A percentile compares a stretch with the other conserved stretches of the same genome.
phyloP scores from a whole-genome alignment of 2,113 vertebrate species.

The Ailurus styani region DNA sequence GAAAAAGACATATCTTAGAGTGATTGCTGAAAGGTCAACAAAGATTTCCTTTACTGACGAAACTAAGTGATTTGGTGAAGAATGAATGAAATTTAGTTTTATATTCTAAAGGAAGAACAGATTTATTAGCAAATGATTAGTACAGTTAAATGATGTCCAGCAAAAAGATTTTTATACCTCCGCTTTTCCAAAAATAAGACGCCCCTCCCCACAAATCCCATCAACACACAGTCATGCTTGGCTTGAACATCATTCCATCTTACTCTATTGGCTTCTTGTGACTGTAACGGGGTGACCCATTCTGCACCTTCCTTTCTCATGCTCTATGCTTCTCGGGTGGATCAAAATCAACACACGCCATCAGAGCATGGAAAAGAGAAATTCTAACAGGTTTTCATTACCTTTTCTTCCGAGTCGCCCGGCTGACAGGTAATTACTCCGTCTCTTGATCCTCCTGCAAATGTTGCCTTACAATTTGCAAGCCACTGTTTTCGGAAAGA shows the following conservation, averaged over 20 bases:
- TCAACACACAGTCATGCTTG: conserved; percentile 31
- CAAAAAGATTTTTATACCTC: background rate
- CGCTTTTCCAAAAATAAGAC: conserved; percentile 19
- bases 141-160: conserved; percentile 41
- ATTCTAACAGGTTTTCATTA: conserved; percentile 75
- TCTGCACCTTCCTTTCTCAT: background rate
- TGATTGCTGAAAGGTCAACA: background rate
- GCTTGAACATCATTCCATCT: background rate
- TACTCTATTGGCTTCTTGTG: background rate
- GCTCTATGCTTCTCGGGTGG: background rate
- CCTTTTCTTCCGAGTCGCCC: conserved; percentile 98
- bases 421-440: conserved; percentile 91
- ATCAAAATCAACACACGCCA: background rate
- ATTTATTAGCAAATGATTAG: conserved; percentile 53
- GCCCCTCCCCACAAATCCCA: background rate
- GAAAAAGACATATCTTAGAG: background rate
- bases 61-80: background rate
- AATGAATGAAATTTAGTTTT: background rate
- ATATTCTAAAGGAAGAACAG: conserved; percentile 1
- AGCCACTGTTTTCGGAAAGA: conserved; percentile 90
- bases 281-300: background rate
- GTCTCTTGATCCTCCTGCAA: conserved; percentile 93
- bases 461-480: conserved; percentile 96
- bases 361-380: conserved; percentile 42
- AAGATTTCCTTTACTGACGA: background rate